phyloP scores from a whole-genome alignment of 2,113 vertebrate genomes.

The Lipophrys pholis region DNA sequence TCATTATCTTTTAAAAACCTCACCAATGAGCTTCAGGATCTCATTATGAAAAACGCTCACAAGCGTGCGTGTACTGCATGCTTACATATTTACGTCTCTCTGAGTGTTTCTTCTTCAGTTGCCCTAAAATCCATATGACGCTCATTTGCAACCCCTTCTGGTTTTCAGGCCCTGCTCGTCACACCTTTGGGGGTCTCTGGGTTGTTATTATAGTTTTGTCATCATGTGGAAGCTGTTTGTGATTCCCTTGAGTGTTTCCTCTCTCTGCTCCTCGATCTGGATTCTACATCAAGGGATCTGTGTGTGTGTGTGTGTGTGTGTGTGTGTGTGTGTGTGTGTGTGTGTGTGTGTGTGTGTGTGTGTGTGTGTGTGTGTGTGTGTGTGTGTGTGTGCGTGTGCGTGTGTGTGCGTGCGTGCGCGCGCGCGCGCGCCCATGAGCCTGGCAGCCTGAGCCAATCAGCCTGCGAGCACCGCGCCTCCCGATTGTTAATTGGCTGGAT shows the following conservation, averaged over 20 bases:
- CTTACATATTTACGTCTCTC: conserved; percentile 3
- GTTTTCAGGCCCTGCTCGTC: neutral
- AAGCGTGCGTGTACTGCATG: neutral
- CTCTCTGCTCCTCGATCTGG: conserved; percentile 24
- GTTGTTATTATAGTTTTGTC: neutral
- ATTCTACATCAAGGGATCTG: conserved; percentile 52
- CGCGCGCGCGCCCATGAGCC: conserved; percentile 42
- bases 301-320: conserved; percentile 5
- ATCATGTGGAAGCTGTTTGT: conserved; percentile 20
- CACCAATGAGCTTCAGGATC: conserved; percentile 23
- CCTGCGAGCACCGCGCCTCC: conserved; percentile 59
- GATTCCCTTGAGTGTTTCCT: conserved; percentile 38
- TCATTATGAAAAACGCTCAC: too few relatives aligned
- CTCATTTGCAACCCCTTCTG: neutral
- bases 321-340: too few relatives aligned
- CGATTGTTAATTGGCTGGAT: conserved; percentile 81
- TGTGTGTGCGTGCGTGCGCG: conserved; percentile 22
- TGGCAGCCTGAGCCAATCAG: conserved; percentile 78
- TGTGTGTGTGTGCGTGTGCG: conserved; percentile 28
- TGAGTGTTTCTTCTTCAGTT: conserved; percentile 10
- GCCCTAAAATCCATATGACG: conserved; percentile 12
- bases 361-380: conserved; percentile 17
- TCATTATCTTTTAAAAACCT: conserved; percentile 44
- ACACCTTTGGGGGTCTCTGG: neutral
- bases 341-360: conserved; percentile 15